Evolutionary conservation across 2,888 invertebrate genomes (phyloP).

Genomic region (Mamestra brassicae): DNA sequence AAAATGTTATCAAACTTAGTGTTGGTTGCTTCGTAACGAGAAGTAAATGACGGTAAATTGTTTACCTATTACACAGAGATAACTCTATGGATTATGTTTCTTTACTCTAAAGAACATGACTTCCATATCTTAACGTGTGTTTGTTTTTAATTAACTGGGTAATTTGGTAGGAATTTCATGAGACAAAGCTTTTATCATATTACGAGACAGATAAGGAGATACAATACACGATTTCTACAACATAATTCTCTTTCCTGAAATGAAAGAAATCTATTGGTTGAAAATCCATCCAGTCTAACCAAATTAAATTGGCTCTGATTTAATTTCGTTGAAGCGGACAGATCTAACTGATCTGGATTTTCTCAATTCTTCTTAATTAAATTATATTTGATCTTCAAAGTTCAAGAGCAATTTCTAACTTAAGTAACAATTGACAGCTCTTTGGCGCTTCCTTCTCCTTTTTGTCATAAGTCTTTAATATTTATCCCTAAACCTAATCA

Average conservation of each 20-base stretch:
- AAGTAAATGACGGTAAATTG: conserved; percentile 18
- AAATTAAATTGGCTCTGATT: conserved; percentile 17
- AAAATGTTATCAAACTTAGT: conserved; percentile 31
- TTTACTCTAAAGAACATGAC: conserved; percentile 36
- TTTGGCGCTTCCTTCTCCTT: not conserved
- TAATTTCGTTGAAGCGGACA: conserved; percentile 20
- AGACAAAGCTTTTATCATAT: conserved; percentile 2
- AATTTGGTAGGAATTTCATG: conserved; percentile 32
- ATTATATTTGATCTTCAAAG: conserved; percentile 22
- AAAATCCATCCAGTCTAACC: conserved; percentile 14
- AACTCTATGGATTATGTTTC: conserved; percentile 44
- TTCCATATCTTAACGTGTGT: conserved; percentile 46
- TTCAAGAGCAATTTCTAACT: conserved; percentile 12
- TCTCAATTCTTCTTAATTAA: conserved; percentile 24
- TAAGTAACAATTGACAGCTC: conserved; percentile 17
- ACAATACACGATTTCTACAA: not conserved
- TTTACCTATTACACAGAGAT: conserved; percentile 31
- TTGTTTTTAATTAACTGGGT: conserved; percentile 33
- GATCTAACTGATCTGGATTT: conserved; percentile 22
- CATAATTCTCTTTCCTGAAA: not conserved
- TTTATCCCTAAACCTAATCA: not conserved
- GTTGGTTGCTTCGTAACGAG: conserved; percentile 28
- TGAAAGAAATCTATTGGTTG: not conserved
- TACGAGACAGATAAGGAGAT: not conserved
- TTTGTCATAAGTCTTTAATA: not conserved